Evolutionary conservation across 2,888 invertebrate genomes (phyloP), one percentile per base, ranked within the genome.

Genomic region (Drosophila recens): DNA sequence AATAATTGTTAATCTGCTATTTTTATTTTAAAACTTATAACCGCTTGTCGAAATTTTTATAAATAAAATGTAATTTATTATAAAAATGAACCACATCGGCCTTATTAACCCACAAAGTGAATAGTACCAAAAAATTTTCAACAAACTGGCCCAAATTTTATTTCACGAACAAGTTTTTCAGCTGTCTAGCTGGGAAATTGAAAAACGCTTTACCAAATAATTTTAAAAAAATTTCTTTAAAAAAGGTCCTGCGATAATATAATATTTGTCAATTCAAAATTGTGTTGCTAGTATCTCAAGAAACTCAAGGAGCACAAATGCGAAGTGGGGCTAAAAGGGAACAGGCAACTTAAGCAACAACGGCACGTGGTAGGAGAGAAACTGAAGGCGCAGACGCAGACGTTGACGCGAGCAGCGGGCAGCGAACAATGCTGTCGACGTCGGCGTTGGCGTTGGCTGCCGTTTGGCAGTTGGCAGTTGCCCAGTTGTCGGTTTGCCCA

Each of bases 381-480:
- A 64, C 52, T 27, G 8, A 68, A 69, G 62, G 61, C 68, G 65
- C 64, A 58, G 64, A 40, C 72, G 58, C 42, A 13, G 68, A 46
- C 59, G 67, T 20, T 0, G 48, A 38, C 56, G 45, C 11, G 10
- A 20, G 38, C 38, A 69, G 61, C 67, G 63, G 43, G 38, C 61
- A 62, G 34, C n/a, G 6, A 17, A 27, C 27, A 13, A 34, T 27
- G 27, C 27, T 6, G 51, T 66, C 46, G 66, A 15, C 61, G 52
- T 53, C 11, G 53, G 38, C 52, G 45, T 45, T 15, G 52, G 20
- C 57, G 49, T 13, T 15, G 54, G 75, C 75, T 77, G 77, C 75
- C 46, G 75, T 73, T 76, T 75, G 76, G 67, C 76, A 64, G 73
- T 74, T 73, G 68, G 42, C 52, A 63, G 72, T 52, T 20, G 40